Conservation (phyloP, 2,797 vertebrate genomes). For the Thamnophis elegans region DNA sequence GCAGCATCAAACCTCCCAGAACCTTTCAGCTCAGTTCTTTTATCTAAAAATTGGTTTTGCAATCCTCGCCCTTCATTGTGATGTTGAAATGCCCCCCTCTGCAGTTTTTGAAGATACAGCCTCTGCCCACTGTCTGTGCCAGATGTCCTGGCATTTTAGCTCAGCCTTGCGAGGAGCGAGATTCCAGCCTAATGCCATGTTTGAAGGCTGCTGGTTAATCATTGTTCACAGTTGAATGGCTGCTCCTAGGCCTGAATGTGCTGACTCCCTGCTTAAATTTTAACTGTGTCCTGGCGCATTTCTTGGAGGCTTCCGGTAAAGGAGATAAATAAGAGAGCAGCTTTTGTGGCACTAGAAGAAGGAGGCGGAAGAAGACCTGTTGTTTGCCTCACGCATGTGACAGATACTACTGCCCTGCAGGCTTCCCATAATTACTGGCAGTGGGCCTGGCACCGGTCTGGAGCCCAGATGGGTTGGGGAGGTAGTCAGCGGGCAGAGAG, state of each 20-base stretch:
- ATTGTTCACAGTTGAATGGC: not conserved
- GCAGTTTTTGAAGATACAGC: not conserved
- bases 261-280: not conserved
- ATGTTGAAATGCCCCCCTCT: not conserved
- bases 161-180: not conserved
- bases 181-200: not conserved
- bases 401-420: not conserved
- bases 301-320: not conserved
- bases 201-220: not conserved
- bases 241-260: not conserved
- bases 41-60: not conserved
- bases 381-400: not conserved
- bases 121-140: not conserved
- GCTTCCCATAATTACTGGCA: not conserved
- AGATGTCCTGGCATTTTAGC: not conserved
- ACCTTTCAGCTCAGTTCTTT: not conserved
- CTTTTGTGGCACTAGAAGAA: not conserved
- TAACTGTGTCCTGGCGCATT: not conserved
- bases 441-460: not conserved
- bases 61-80: not conserved
- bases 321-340: not conserved
- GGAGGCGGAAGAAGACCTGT: not conserved
- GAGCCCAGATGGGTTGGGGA: not conserved
- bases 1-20: not conserved
- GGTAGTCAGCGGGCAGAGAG: not conserved